A percentile compares a stretch with the other conserved stretches of the same genome.
These are phyloP conservation scores for Polyergus mexicanus DNA, from an alignment of 1,140 invertebrate species.

Conservation along the genomic window DNA sequence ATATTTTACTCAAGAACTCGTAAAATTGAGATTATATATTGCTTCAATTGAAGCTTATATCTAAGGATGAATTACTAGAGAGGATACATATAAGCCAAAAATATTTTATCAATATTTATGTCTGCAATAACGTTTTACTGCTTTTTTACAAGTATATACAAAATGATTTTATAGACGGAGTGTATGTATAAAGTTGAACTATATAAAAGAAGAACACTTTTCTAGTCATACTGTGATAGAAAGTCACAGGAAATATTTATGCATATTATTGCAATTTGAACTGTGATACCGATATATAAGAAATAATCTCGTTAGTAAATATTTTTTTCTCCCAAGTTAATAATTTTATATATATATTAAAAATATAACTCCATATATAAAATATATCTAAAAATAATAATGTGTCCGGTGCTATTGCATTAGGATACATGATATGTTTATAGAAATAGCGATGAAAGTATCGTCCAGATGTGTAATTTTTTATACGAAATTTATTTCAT, in stretches of 20 bases:
- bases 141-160: constrained; percentile 46
- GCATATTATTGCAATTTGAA: constrained; percentile 36
- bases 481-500: constrained; percentile 25
- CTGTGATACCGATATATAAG: constrained; percentile 44
- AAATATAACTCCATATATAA: no score
- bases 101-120: constrained; percentile 10
- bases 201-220: constrained; percentile 12
- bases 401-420: constrained; percentile 23
- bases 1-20: constrained; percentile 34
- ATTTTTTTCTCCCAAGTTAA: constrained; percentile 43
- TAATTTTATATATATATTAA: background rate
- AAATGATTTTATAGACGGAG: constrained; percentile 11
- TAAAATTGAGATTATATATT: background rate
- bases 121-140: constrained; percentile 16
- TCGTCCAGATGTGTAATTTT: constrained; percentile 27
- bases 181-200: constrained; percentile 2
- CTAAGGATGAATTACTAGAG: background rate
- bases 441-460: constrained; percentile 11
- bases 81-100: background rate
- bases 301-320: constrained; percentile 13
- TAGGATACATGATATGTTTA: background rate
- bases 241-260: constrained; percentile 20
- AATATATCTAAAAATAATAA: background rate
- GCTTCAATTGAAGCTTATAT: background rate
- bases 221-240: constrained; percentile 23